A percentile compares a stretch with the other conserved stretches of the same genome.
Conservation (phyloP, 2,113 vertebrate genomes). For the Perccottus glenii region DNA sequence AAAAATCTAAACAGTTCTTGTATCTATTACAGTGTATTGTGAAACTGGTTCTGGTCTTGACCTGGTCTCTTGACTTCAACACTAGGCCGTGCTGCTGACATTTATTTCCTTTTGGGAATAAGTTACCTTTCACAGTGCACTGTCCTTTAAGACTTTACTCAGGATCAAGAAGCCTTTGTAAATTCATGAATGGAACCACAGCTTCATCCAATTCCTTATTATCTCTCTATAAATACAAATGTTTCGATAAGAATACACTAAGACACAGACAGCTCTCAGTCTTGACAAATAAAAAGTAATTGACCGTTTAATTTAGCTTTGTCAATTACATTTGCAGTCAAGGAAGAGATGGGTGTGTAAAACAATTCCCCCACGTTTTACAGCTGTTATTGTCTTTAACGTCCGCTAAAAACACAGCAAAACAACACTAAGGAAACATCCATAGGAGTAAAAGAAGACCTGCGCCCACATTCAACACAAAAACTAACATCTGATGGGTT, state of each 20-base stretch:
- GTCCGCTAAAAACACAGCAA: constrained; percentile 33
- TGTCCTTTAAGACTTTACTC: constrained; percentile 10
- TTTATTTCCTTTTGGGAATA: no score
- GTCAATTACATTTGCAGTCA: constrained; percentile 26
- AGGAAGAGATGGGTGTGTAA: background rate
- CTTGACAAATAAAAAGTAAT: constrained; percentile 59
- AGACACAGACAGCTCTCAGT: constrained; percentile 49
- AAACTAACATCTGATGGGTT: constrained; percentile 45
- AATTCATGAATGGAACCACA: constrained; percentile 39
- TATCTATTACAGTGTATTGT: no score
- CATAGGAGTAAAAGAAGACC: constrained; percentile 29
- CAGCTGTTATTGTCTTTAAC: constrained; percentile 34
- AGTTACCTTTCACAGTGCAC: no score
- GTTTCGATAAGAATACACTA: no score
- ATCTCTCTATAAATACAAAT: constrained; percentile 49
- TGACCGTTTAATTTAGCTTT: constrained; percentile 21
- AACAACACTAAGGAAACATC: constrained; percentile 32
- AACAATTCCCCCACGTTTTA: constrained; percentile 42
- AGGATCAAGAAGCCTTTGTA: constrained; percentile 37
- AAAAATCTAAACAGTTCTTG: no score
- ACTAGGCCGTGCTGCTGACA: no score
- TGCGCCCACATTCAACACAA: constrained; percentile 40
- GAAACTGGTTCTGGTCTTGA: no score
- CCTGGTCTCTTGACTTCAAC: no score
- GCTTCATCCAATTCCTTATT: constrained; percentile 13